A percentile compares a stretch with the other conserved stretches of the same genome.
phyloP scores from a whole-genome alignment of 2,888 invertebrate genomes.

The Tetropium fuscum region DNA sequence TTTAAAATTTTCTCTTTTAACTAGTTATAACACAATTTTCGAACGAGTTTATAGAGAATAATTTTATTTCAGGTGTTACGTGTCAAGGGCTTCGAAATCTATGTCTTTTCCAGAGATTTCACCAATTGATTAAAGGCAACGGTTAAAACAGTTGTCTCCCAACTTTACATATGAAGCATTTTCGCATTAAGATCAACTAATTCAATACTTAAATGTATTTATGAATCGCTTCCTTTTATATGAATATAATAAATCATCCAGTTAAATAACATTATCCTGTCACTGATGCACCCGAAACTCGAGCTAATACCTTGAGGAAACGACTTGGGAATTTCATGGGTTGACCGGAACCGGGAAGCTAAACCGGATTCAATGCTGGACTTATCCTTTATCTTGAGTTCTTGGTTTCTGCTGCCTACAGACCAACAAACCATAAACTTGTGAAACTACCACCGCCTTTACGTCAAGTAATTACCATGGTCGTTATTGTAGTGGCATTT shows the following conservation, averaged over 20 bases:
- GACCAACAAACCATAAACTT: constrained; percentile 25
- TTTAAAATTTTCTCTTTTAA: no score
- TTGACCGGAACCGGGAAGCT: constrained; percentile 28
- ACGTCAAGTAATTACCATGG: constrained; percentile 23
- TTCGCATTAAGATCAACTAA: no score
- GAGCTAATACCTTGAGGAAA: constrained; percentile 15
- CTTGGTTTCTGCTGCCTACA: constrained; percentile 11
- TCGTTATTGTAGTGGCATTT: constrained; percentile 21
- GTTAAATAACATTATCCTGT: neutral
- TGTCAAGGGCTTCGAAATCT: no score
- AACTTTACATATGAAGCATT: no score
- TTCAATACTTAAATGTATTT: no score
- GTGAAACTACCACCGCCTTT: constrained; percentile 25
- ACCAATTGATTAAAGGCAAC: no score
- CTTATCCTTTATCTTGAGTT: constrained; percentile 26
- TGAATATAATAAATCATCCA: neutral
- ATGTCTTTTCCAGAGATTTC: no score
- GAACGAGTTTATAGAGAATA: no score
- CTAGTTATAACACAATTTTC: no score
- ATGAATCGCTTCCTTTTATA: no score
- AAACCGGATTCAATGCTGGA: constrained; percentile 23
- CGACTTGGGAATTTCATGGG: constrained; percentile 13
- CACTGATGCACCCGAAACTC: neutral
- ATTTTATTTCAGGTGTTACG: no score
- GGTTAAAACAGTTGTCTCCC: no score